Evolutionary conservation across 2,113 vertebrate genomes (phyloP).

Genomic region (Hystrix cristata): DNA sequence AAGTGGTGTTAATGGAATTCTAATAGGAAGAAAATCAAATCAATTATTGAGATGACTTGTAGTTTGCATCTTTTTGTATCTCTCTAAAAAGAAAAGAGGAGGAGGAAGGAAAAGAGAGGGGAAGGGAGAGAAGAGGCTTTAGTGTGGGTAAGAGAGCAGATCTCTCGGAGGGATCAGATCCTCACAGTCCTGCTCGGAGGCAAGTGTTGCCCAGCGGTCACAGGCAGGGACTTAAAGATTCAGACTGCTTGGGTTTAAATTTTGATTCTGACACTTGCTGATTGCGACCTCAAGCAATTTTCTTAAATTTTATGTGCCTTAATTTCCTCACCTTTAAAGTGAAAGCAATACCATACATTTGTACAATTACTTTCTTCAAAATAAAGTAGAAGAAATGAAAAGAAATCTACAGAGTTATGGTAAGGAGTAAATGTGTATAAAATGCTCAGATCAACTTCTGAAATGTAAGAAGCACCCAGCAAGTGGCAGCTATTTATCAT

Average conservation of each 20-base stretch:
- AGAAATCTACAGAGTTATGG: neutral
- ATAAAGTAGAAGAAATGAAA: neutral
- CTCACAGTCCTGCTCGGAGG: neutral
- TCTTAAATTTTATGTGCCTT: neutral
- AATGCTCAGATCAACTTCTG: neutral
- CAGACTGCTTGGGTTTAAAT: neutral
- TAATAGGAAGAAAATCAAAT: constrained; percentile 75
- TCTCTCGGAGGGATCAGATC: neutral
- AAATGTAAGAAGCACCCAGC: neutral
- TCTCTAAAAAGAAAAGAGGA: constrained; percentile 27
- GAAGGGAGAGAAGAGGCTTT: neutral
- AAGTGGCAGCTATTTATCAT: neutral
- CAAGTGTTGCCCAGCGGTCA: neutral
- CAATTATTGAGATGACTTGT: constrained; percentile 62
- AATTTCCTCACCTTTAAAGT: neutral
- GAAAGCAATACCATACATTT: neutral
- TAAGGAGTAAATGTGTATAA: neutral
- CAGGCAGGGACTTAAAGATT: too few species aligned
- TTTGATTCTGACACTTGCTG: neutral
- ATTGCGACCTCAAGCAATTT: neutral
- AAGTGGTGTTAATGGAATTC: constrained; percentile 71
- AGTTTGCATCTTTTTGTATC: constrained; percentile 56
- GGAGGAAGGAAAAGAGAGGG: neutral
- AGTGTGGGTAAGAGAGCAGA: neutral
- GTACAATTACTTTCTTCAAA: neutral